phyloP scores from a whole-genome alignment of 2,888 invertebrate genomes.

The Diogma glabrata region DNA sequence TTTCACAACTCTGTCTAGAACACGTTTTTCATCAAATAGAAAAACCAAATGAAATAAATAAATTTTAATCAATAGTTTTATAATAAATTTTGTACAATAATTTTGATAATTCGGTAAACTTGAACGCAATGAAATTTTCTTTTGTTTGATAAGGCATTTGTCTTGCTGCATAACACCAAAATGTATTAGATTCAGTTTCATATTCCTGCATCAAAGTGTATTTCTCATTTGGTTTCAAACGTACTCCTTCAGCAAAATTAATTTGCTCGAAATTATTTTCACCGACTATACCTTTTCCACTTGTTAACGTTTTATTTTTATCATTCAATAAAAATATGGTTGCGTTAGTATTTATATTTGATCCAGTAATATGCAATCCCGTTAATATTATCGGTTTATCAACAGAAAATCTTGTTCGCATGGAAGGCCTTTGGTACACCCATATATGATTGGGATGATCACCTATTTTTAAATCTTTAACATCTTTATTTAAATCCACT shows the following conservation, averaged over 20 bases:
- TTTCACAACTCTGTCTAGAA: too few relatives aligned
- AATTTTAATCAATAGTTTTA: too few relatives aligned
- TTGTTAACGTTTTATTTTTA: not conserved
- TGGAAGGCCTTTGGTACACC: conserved; percentile 1
- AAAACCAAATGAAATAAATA: too few relatives aligned
- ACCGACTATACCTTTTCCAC: not conserved
- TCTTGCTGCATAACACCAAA: conserved; percentile 8
- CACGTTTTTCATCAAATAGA: too few relatives aligned
- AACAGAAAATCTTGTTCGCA: conserved; percentile 3
- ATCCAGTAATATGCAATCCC: not conserved
- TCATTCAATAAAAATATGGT: not conserved
- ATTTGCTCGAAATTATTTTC: not conserved
- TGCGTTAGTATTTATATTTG: not conserved
- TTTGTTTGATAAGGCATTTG: too few relatives aligned
- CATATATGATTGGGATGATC: conserved; percentile 6
- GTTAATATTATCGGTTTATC: not conserved
- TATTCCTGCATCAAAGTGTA: not conserved
- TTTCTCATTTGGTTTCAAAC: not conserved
- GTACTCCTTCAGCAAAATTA: not conserved
- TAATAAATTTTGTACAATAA: too few relatives aligned
- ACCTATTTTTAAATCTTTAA: not conserved
- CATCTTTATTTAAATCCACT: too few relatives aligned
- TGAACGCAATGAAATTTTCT: too few relatives aligned
- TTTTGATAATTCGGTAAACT: too few relatives aligned
- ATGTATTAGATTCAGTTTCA: not conserved